A percentile compares a stretch with the other conserved stretches of the same genome.
phyloP scores from a whole-genome alignment of 2,113 vertebrate genomes.

The Pygoscelis adeliae region DNA sequence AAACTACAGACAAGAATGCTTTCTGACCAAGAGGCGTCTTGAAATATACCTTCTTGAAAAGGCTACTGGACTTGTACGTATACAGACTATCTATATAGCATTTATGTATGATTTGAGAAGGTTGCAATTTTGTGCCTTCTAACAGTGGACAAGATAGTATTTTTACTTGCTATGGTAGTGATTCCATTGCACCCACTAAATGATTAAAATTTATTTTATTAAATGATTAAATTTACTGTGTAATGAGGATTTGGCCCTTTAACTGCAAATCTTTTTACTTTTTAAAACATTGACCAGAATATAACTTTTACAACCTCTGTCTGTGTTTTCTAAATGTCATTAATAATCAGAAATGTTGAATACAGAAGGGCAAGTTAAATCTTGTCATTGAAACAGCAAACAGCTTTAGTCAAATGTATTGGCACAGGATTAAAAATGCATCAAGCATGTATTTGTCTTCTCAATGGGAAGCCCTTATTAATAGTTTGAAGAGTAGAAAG shows the following conservation, averaged over 20 bases:
- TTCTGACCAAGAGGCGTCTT: not conserved
- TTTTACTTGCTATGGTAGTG: not conserved
- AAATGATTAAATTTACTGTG: not conserved
- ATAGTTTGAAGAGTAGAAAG: conserved; percentile 84
- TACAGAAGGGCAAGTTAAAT: conserved; percentile 82
- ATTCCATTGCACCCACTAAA: not conserved
- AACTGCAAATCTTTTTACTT: not conserved
- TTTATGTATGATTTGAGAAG: not conserved
- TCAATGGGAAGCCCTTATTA: conserved; percentile 84
- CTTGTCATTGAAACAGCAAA: conserved; percentile 86
- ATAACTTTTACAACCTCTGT: conserved; percentile 51
- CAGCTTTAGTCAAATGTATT: conserved; percentile 87
- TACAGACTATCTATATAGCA: not conserved
- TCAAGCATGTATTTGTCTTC: conserved; percentile 86
- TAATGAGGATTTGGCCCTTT: not conserved
- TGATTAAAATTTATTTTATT: not conserved
- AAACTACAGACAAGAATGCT: not conserved
- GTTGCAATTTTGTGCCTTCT: not conserved
- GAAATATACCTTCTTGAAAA: not conserved
- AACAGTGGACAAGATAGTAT: not conserved
- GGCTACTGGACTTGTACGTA: not conserved
- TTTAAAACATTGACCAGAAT: conserved; percentile 6
- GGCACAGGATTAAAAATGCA: conserved; percentile 87
- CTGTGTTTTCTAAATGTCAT: conserved; percentile 75
- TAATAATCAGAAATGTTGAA: conserved; percentile 77